phyloP scores from a whole-genome alignment of 2,113 vertebrate species.

The Sturnira hondurensis region DNA sequence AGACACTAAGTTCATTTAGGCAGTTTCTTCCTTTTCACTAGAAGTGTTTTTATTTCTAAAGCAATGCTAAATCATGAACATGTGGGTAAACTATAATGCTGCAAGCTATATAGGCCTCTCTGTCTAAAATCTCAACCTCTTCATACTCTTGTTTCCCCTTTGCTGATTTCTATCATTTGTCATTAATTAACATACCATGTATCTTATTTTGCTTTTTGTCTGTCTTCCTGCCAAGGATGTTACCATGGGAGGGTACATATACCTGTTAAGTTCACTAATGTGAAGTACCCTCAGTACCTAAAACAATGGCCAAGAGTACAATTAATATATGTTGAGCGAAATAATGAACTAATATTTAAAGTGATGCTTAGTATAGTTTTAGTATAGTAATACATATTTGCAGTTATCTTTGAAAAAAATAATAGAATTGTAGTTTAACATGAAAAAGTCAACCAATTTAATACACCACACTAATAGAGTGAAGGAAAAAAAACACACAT shows the following conservation, averaged over 20 bases:
- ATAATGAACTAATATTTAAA: not conserved
- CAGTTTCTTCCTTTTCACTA: not conserved
- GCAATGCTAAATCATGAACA: not conserved
- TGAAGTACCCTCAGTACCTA: not conserved
- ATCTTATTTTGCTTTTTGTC: not conserved
- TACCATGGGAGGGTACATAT: not conserved
- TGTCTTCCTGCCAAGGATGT: not conserved
- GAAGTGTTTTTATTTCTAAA: not conserved
- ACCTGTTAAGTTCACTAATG: not conserved
- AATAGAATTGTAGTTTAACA: not conserved
- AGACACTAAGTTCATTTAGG: not conserved
- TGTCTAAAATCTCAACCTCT: not conserved
- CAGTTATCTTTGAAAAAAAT: conserved; percentile 3
- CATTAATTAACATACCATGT: too few species aligned
- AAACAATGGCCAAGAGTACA: not conserved
- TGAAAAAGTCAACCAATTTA: not conserved
- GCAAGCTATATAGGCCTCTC: not conserved
- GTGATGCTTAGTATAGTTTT: not conserved
- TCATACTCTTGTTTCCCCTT: not conserved
- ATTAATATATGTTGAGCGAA: not conserved
- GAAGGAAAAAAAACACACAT: not conserved
- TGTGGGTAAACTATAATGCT: not conserved
- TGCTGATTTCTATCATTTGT: not conserved
- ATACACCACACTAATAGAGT: not conserved
- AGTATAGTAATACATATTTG: not conserved